These are phyloP conservation scores for Perognathus longimembris DNA, from an alignment of 2,113 vertebrate genomes.

Conservation along the genomic window DNA sequence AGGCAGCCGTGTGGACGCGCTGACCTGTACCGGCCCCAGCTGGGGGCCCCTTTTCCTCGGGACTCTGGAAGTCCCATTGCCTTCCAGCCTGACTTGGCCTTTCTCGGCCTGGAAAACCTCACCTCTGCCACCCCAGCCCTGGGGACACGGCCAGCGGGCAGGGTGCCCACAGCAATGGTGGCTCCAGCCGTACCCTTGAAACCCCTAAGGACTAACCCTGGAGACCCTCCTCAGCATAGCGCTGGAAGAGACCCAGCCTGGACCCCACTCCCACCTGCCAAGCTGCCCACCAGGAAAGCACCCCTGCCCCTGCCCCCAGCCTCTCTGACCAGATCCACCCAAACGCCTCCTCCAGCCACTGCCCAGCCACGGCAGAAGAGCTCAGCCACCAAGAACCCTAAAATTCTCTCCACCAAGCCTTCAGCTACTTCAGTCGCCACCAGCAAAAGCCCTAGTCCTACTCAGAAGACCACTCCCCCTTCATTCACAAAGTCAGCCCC, in stretches of 20 bases:
- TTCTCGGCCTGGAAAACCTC: constrained; percentile 84
- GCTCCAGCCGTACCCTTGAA: not conserved
- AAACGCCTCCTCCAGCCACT: not conserved
- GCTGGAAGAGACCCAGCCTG: not conserved
- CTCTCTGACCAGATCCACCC: not conserved
- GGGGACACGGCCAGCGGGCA: constrained; percentile 52
- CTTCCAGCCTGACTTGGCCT: constrained; percentile 4
- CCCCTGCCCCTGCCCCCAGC: constrained; percentile 52
- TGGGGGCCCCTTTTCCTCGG: constrained; percentile 89
- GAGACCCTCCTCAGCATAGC: not conserved
- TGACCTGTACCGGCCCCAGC: constrained; percentile 89
- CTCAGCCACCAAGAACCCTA: constrained; percentile 60
- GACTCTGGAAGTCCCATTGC: constrained; percentile 86
- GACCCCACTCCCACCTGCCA: not conserved
- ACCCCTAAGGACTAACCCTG: constrained; percentile 23
- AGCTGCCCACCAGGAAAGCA: not conserved
- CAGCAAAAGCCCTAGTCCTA: not conserved
- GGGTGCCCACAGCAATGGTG: not conserved
- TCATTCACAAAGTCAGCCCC: not conserved
- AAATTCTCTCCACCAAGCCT: constrained; percentile 59
- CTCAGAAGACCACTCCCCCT: not conserved
- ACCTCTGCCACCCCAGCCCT: constrained; percentile 76
- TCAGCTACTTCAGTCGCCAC: not conserved
- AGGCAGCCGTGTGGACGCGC: constrained; percentile 96
- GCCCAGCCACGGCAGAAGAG: constrained; percentile 49